Percentiles rank a stretch among this genome's conserved stretches.
phyloP scores from a whole-genome alignment of 1,140 invertebrate genomes.

The Panagrolaimus sp. region DNA sequence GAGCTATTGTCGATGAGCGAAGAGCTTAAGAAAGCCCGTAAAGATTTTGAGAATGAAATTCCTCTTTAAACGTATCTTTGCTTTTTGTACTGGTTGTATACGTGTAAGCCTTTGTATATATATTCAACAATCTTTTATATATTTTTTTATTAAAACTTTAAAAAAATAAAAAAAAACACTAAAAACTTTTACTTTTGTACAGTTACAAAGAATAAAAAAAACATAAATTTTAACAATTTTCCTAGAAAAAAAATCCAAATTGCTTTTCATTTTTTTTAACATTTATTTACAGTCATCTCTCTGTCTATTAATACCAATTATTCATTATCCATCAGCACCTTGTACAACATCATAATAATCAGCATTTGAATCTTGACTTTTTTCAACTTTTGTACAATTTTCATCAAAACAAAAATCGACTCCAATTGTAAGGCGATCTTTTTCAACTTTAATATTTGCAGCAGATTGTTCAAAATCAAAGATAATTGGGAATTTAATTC shows the following conservation, averaged over 20 bases:
- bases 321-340: neutral
- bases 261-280: no score
- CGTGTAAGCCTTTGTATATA: no score
- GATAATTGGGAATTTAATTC: constrained; percentile 50
- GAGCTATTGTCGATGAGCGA: constrained; percentile 96
- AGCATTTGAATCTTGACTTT: neutral
- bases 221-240: no score
- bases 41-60: constrained; percentile 98
- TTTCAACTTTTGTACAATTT: constrained; percentile 22
- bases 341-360: constrained; percentile 16
- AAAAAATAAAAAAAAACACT: no score
- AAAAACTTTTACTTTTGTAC: no score
- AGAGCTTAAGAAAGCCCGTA: constrained; percentile 91
- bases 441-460: constrained; percentile 45
- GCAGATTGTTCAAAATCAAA: constrained; percentile 52
- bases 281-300: no score
- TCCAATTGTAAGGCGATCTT: constrained; percentile 37
- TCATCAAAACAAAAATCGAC: constrained; percentile 47
- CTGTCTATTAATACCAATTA: no score
- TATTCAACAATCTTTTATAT: no score
- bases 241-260: no score
- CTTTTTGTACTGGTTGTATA: neutral
- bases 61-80: neutral
- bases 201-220: no score
- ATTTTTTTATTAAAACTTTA: no score